Evolutionary conservation across 2,888 invertebrate genomes (phyloP).

Genomic region (Leucozona laternaria): DNA sequence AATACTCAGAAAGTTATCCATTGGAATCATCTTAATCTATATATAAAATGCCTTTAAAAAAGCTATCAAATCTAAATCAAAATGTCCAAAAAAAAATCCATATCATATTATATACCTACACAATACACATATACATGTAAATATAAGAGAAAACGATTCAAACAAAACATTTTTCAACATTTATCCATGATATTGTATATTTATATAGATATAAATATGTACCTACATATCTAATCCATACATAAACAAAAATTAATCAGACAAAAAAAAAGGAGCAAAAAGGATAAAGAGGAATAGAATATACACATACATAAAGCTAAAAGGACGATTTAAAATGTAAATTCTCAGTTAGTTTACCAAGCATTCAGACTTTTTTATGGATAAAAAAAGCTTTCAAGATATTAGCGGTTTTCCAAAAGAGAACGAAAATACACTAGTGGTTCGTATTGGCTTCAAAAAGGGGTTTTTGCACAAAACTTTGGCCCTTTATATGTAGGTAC

Average conservation of each 20-base stretch:
- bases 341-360: slow-evolving; percentile 68
- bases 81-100: background rate
- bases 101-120: background rate
- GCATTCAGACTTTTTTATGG: slow-evolving; percentile 60
- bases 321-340: slow-evolving; percentile 67
- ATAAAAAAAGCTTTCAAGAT: slow-evolving; percentile 70
- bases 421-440: slow-evolving; percentile 42
- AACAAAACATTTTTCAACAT: background rate
- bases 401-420: slow-evolving; percentile 69
- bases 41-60: background rate
- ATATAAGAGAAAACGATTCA: background rate
- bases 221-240: slow-evolving; percentile 43
- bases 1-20: background rate
- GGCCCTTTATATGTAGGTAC: slow-evolving; percentile 5
- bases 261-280: slow-evolving; percentile 21
- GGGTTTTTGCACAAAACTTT: slow-evolving; percentile 17
- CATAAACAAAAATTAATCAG: slow-evolving; percentile 52
- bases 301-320: slow-evolving; percentile 27
- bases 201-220: background rate
- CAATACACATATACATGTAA: background rate
- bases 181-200: background rate
- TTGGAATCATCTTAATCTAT: background rate
- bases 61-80: background rate
- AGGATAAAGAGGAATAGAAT: background rate
- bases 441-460: slow-evolving; percentile 51